Conservation (phyloP, 2,888 invertebrate genomes). For the Anaspis maculata region DNA sequence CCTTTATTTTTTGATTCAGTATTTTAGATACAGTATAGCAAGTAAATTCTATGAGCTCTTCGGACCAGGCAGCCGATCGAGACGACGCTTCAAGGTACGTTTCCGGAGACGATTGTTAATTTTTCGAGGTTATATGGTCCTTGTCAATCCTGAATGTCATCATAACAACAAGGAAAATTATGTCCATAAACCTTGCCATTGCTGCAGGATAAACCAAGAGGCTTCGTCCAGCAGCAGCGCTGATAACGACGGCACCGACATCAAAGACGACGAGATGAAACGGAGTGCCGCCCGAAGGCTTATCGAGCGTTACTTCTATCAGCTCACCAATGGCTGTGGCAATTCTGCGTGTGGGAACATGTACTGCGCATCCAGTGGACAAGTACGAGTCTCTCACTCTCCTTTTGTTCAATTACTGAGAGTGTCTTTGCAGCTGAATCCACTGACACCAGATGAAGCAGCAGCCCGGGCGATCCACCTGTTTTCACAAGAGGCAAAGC, state of each 20-base stretch:
- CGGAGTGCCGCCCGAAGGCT: conserved; percentile 72
- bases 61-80: conserved; percentile 38
- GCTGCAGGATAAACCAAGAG: conserved; percentile 37
- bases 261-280: conserved; percentile 59
- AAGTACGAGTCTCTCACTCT: conserved; percentile 46
- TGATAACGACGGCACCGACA: conserved; percentile 26
- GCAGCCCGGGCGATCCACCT: conserved; percentile 83
- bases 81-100: conserved; percentile 48
- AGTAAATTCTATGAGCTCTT: conserved; percentile 43
- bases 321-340: conserved; percentile 87
- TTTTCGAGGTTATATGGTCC: conserved; percentile 33
- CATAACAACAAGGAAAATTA: too few relatives aligned
- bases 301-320: conserved; percentile 89
- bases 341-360: conserved; percentile 79
- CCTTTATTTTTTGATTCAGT: conserved; percentile 9
- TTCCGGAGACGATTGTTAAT: not conserved
- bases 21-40: conserved; percentile 8
- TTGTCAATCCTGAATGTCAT: conserved; percentile 40
- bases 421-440: conserved; percentile 49
- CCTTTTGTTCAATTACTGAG: not conserved
- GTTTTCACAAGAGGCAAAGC: conserved; percentile 73
- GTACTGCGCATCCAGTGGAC: conserved; percentile 84
- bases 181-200: too few relatives aligned
- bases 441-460: conserved; percentile 79
- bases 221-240: conserved; percentile 36